Conservation (phyloP, 2,113 vertebrate species). For the Penelope pileata region DNA sequence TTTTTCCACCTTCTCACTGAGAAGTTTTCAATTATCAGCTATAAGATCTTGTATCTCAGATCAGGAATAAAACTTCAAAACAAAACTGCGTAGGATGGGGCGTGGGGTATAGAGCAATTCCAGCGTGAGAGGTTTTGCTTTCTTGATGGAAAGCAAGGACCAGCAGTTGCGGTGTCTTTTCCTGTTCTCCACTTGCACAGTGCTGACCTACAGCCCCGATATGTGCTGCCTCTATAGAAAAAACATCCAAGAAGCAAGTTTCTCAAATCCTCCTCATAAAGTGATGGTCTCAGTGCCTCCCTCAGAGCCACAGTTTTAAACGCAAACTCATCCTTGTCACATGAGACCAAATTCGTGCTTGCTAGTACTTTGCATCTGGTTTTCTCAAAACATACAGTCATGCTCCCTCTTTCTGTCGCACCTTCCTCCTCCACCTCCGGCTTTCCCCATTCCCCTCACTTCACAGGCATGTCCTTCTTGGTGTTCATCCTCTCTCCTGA, state of each 20-base stretch:
- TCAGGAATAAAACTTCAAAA: conserved; percentile 19
- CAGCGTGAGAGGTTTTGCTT: neutral
- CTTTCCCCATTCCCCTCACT: neutral
- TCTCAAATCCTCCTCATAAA: neutral
- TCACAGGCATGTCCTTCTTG: neutral
- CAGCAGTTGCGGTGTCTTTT: neutral
- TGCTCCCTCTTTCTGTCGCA: neutral
- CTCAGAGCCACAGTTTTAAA: neutral
- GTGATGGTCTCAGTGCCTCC: neutral
- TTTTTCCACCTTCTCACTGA: conserved; percentile 3
- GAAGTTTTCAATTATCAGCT: conserved; percentile 58
- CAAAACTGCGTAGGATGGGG: neutral
- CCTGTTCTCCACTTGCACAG: neutral
- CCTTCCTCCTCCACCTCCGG: neutral
- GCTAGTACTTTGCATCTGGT: neutral
- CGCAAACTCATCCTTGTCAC: neutral
- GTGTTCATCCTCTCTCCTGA: rapidly evolving
- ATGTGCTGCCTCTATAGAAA: neutral
- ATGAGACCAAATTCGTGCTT: neutral
- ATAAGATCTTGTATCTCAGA: conserved; percentile 20
- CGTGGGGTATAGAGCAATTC: neutral
- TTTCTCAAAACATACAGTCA: neutral
- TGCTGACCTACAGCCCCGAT: neutral
- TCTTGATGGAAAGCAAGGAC: neutral
- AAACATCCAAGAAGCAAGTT: neutral